These are phyloP conservation scores for Sarcoramphus papa DNA, from an alignment of 2,797 vertebrate species.

Conservation along the genomic window DNA sequence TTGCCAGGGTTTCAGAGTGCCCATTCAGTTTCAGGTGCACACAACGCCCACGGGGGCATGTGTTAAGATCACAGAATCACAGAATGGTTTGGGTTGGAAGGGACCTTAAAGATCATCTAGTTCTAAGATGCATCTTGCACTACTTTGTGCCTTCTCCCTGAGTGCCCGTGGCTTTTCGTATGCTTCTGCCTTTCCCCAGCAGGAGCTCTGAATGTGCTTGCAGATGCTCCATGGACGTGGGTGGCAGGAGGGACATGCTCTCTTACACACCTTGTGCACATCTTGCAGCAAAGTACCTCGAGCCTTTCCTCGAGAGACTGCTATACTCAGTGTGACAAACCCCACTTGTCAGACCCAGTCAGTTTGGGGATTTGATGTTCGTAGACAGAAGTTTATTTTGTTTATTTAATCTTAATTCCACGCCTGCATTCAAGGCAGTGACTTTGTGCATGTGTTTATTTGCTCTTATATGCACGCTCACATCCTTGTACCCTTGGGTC, in stretches of 20 bases:
- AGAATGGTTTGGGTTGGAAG: no score
- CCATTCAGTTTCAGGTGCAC: not conserved
- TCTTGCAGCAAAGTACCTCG: not conserved
- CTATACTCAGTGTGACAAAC: not conserved
- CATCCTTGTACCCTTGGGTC: not conserved
- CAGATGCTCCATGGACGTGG: rapidly evolving
- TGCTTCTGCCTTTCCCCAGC: not conserved
- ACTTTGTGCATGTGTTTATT: not conserved
- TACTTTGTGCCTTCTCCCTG: not conserved
- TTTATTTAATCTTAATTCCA: not conserved
- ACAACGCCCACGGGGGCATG: rapidly evolving
- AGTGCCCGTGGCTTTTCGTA: rapidly evolving
- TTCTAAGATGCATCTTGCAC: not conserved
- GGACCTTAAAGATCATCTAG: no score
- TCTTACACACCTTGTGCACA: rapidly evolving
- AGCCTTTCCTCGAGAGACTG: not conserved
- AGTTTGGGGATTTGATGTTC: not conserved
- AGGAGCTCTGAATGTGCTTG: not conserved
- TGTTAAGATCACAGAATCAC: not conserved
- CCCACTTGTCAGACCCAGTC: not conserved
- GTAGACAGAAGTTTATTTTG: not conserved
- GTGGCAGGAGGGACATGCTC: not conserved
- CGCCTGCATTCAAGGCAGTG: not conserved
- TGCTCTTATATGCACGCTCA: not conserved
- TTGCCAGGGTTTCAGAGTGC: not conserved